Conservation (phyloP, 2,113 vertebrate genomes). For the Chroicocephalus ridibundus region DNA sequence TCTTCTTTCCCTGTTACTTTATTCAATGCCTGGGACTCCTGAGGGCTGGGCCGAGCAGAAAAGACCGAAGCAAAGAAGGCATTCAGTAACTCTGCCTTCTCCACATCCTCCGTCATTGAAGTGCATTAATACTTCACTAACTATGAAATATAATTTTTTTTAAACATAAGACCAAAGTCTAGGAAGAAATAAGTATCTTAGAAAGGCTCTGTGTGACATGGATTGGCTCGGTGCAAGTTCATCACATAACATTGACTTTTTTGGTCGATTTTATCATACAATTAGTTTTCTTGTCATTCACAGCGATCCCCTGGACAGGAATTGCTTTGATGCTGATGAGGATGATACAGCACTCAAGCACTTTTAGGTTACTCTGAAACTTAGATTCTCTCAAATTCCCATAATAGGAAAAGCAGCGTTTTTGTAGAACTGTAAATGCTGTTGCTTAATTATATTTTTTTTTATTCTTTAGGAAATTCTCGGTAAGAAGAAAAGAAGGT, state of each 20-base stretch:
- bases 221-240: background rate
- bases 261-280: background rate
- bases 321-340: background rate
- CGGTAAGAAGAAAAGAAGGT: background rate
- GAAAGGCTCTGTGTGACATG: background rate
- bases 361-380: background rate
- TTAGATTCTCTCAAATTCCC: background rate
- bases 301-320: background rate
- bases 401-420: background rate
- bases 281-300: background rate
- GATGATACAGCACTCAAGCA: background rate
- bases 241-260: background rate
- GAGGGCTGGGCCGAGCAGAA: no score
- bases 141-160: background rate
- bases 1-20: no score
- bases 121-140: background rate
- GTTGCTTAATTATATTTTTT: background rate
- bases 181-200: background rate
- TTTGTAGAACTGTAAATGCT: background rate
- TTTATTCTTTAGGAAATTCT: background rate
- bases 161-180: background rate
- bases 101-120: no score
- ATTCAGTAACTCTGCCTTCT: no score
- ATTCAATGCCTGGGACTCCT: no score
- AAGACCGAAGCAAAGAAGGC: no score